These are phyloP conservation scores for Colletes gigas DNA, from an alignment of 1,140 invertebrate species.

Conservation along the genomic window DNA sequence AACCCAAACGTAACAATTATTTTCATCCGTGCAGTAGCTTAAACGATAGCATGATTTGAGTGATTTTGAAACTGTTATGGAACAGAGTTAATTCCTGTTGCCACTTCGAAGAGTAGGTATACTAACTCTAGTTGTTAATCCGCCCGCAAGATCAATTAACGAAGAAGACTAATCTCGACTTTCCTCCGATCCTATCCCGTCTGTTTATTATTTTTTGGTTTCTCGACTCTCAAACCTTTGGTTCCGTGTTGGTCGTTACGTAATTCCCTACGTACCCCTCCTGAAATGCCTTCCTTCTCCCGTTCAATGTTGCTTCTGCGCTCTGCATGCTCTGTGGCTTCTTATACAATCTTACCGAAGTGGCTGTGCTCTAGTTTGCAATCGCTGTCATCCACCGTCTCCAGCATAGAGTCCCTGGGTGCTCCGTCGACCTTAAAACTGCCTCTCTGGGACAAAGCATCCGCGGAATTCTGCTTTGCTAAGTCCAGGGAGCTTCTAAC, in stretches of 20 bases:
- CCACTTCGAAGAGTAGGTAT: constrained; percentile 59
- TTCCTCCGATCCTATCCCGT: constrained; percentile 58
- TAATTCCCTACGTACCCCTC: constrained; percentile 1
- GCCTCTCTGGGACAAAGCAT: constrained; percentile 87
- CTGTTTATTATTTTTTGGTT: constrained; percentile 60
- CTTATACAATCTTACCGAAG: constrained; percentile 54
- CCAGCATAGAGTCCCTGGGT: constrained; percentile 80
- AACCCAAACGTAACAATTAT: too few relatives aligned
- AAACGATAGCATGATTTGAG: constrained; percentile 6
- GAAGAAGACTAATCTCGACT: constrained; percentile 64
- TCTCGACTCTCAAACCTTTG: constrained; percentile 24
- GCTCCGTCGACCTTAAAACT: constrained; percentile 82
- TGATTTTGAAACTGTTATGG: constrained; percentile 62
- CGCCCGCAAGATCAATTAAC: constrained; percentile 33
- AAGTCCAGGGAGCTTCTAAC: constrained; percentile 86
- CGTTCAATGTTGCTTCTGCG: background rate
- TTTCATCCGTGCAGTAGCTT: too few relatives aligned
- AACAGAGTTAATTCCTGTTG: constrained; percentile 72
- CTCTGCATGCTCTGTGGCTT: background rate
- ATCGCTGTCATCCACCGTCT: constrained; percentile 80
- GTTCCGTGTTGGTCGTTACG: constrained; percentile 5
- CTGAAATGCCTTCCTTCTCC: constrained; percentile 12
- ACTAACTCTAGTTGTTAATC: too few relatives aligned
- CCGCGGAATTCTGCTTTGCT: constrained; percentile 88
- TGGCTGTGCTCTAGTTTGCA: constrained; percentile 83